These are phyloP conservation scores for Dasyprocta punctata DNA, from an alignment of 2,113 vertebrate genomes.

Conservation along the genomic window DNA sequence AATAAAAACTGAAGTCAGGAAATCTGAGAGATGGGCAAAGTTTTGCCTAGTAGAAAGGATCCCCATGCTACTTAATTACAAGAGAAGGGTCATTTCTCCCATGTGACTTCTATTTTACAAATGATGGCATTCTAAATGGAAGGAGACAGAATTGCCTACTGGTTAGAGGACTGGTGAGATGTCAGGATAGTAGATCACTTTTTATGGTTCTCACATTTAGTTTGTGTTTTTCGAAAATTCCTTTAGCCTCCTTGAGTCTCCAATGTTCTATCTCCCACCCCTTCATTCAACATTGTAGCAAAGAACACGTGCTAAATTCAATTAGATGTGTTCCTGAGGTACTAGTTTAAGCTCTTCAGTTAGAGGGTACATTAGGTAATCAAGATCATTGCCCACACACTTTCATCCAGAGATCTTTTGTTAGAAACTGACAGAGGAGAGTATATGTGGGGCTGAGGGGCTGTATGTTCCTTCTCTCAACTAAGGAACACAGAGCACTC, in stretches of 20 bases:
- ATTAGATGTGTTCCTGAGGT: neutral
- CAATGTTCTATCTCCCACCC: neutral
- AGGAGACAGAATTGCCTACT: neutral
- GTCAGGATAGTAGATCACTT: neutral
- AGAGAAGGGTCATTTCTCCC: slow-evolving; percentile 8
- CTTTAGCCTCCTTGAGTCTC: neutral
- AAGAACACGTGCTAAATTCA: neutral
- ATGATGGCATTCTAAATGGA: neutral
- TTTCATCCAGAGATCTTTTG: neutral
- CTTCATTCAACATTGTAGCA: neutral
- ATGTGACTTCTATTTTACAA: slow-evolving; percentile 34
- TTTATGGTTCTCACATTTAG: neutral
- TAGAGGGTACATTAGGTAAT: neutral
- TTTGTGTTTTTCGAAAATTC: neutral
- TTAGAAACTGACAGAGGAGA: neutral
- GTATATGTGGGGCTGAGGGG: neutral
- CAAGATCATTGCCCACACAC: neutral
- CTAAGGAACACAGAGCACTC: neutral
- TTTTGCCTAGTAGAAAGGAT: slow-evolving; percentile 28
- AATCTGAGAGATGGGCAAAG: slow-evolving; percentile 62
- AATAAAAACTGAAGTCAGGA: slow-evolving; percentile 70
- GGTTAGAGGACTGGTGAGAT: neutral
- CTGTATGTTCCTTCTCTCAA: neutral
- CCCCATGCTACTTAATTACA: neutral
- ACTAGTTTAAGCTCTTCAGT: neutral